A percentile compares a stretch with the other conserved stretches of the same genome.
Conservation (phyloP, 2,113 vertebrate genomes). For the Irena cyanogastra region DNA sequence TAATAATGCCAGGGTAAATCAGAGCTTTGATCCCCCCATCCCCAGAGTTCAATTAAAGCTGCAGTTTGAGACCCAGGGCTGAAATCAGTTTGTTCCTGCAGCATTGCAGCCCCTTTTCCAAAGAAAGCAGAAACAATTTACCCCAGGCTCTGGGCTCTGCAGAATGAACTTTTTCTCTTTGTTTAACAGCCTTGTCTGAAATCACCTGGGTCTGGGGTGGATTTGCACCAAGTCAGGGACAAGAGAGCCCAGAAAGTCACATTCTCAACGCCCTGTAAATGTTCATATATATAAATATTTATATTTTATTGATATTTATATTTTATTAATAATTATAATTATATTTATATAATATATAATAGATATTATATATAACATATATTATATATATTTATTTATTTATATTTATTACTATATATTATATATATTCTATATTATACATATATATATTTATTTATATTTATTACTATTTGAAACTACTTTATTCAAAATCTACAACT, state of each 20-base stretch:
- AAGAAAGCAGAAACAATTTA: slow-evolving; percentile 29
- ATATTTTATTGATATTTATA: no score
- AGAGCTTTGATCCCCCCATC: background rate
- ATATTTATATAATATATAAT: no score
- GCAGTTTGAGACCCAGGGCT: background rate
- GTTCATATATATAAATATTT: background rate
- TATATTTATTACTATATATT: no score
- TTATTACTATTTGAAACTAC: background rate
- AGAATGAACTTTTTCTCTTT: background rate
- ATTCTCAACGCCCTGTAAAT: no score
- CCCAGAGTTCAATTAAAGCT: slow-evolving; percentile 52
- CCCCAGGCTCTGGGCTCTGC: background rate
- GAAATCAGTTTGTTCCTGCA: background rate
- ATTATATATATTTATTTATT: background rate
- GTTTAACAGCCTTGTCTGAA: background rate
- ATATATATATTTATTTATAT: no score
- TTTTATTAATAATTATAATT: no score
- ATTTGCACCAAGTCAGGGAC: background rate
- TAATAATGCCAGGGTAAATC: slow-evolving; percentile 40
- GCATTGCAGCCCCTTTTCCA: slow-evolving; percentile 27
- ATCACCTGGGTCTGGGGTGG: background rate
- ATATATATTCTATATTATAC: no score
- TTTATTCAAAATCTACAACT: fast-evolving
- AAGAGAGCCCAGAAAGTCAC: background rate
- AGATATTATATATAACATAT: no score